Percentiles rank a stretch among this genome's conserved stretches.
Conservation (phyloP, 2,797 vertebrate genomes). For the Channa striata region DNA sequence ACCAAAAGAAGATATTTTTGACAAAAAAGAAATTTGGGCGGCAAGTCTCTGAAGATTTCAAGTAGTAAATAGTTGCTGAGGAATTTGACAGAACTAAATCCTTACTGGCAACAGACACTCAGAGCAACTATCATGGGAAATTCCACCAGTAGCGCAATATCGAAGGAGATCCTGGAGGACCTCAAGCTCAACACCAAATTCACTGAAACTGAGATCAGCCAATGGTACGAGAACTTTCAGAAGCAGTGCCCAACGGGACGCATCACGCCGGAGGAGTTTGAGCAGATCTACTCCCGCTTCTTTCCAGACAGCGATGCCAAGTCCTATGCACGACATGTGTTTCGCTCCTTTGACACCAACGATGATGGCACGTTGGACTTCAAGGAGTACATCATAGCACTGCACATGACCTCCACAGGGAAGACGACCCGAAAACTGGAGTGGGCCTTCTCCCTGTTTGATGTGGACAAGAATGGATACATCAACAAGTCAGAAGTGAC, state of each 20-base stretch:
- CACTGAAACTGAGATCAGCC: slow-evolving; percentile 81
- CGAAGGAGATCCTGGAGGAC: slow-evolving; percentile 88
- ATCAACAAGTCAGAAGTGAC: slow-evolving; percentile 87
- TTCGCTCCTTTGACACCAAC: slow-evolving; percentile 89
- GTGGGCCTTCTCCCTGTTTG: slow-evolving; percentile 89
- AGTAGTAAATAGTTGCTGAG: slow-evolving; percentile 44
- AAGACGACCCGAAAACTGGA: slow-evolving; percentile 86
- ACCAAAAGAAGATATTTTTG: slow-evolving; percentile 10
- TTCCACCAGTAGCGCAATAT: slow-evolving; percentile 83
- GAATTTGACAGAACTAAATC: slow-evolving; percentile 42
- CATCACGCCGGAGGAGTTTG: slow-evolving; percentile 83
- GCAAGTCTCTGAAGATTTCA: slow-evolving; percentile 35
- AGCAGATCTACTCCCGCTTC: slow-evolving; percentile 86
- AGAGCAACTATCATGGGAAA: slow-evolving; percentile 82
- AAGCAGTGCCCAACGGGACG: slow-evolving; percentile 86
- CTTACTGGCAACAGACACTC: slow-evolving; percentile 12
- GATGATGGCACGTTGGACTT: slow-evolving; percentile 88
- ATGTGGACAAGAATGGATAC: slow-evolving; percentile 89
- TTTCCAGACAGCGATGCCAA: slow-evolving; percentile 87
- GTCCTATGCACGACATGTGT: slow-evolving; percentile 86
- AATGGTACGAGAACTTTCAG: slow-evolving; percentile 89
- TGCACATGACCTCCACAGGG: slow-evolving; percentile 88
- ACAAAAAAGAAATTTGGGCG: slow-evolving; percentile 22
- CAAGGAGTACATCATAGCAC: slow-evolving; percentile 89
- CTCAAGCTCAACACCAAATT: slow-evolving; percentile 86